A percentile compares a stretch with the other conserved stretches of the same genome.
phyloP scores from a whole-genome alignment of 1,140 invertebrate genomes.

The Phortica variegata region DNA sequence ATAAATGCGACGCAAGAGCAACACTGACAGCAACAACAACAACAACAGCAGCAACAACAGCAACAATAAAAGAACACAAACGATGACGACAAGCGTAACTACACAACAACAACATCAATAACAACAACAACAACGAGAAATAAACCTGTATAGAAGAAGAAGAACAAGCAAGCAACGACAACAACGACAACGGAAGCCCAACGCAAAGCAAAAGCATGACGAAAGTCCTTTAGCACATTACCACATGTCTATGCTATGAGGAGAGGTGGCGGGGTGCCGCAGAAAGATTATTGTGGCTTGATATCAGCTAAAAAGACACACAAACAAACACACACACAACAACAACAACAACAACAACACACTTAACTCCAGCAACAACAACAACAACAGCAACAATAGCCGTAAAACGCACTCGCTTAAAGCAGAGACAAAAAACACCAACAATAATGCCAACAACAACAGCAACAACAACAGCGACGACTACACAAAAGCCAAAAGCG shows the following conservation, averaged over 20 bases:
- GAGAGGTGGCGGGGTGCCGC: too few species aligned
- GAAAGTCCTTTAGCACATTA: conserved; percentile 54
- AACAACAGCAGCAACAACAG: conserved; percentile 14
- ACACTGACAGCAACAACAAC: conserved; percentile 16
- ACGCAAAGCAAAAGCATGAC: conserved; percentile 34
- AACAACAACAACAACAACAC: conserved; percentile 12
- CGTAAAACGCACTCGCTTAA: too few species aligned
- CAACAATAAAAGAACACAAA: conserved; percentile 8
- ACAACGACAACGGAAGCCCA: not conserved
- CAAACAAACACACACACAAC: conserved; percentile 36
- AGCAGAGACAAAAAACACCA: too few species aligned
- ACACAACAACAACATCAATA: not conserved
- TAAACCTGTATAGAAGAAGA: not conserved
- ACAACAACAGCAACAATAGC: conserved; percentile 11
- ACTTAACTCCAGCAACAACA: conserved; percentile 4
- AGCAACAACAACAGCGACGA: conserved; percentile 40
- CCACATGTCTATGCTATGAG: conserved; percentile 39
- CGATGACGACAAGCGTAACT: too few species aligned
- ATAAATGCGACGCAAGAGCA: not conserved
- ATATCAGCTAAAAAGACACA: conserved; percentile 26
- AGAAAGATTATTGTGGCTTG: too few species aligned
- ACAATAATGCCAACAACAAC: too few species aligned
- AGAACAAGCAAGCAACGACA: not conserved
- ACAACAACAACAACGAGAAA: not conserved
- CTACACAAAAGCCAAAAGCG: conserved; percentile 54